Percentiles rank a stretch among this genome's conserved stretches.
Evolutionary conservation across 1,140 invertebrate species (phyloP).

Genomic region (Diuraphis noxia): DNA sequence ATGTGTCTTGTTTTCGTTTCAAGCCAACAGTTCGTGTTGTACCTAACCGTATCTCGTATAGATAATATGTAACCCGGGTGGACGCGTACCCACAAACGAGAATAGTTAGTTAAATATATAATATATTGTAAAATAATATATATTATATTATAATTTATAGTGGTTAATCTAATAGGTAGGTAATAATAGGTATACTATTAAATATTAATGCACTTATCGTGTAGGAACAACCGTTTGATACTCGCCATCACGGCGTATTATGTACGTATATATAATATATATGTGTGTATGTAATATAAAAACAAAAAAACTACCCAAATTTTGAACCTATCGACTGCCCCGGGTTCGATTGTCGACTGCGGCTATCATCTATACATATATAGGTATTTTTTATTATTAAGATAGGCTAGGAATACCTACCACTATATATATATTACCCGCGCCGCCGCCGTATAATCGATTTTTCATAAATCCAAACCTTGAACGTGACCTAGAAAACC

Average conservation of each 20-base stretch:
- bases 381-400: neutral
- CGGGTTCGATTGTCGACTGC: neutral
- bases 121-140: neutral
- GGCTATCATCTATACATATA: neutral
- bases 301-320: slow-evolving; percentile 3
- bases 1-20: neutral
- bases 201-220: neutral
- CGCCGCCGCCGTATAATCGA: neutral
- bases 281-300: neutral
- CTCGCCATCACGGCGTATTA: neutral
- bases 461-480: slow-evolving; percentile 20
- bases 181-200: neutral
- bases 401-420: neutral
- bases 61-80: neutral
- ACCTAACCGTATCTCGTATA: no score
- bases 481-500: slow-evolving; percentile 1
- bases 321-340: neutral
- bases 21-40: neutral
- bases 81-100: neutral
- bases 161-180: neutral
- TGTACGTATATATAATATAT: no score
- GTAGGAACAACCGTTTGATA: neutral
- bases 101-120: neutral
- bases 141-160: slow-evolving; percentile 3
- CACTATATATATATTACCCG: neutral